Evolutionary conservation across 2,113 vertebrate species (phyloP).

Genomic region (Stigmatopora nigra): DNA sequence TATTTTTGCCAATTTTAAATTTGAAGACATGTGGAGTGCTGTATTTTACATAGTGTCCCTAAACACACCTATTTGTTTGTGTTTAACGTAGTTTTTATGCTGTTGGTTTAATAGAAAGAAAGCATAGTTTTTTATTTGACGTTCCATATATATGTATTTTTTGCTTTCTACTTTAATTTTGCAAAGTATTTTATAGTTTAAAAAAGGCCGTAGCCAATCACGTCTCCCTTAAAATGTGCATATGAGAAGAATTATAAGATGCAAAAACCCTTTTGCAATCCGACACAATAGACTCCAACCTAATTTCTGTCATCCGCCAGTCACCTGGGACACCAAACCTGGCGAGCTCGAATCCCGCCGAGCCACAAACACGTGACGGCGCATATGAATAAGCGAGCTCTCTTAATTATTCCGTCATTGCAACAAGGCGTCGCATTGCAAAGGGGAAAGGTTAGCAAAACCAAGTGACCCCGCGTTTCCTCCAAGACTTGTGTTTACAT

Average conservation of each 20-base stretch:
- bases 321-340: slow-evolving; percentile 18
- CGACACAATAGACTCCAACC: neutral
- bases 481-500: slow-evolving; percentile 45
- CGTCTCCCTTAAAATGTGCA: neutral
- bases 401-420: slow-evolving; percentile 11
- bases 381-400: slow-evolving; percentile 49
- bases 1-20: too few species aligned
- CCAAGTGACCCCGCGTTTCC: slow-evolving; percentile 47
- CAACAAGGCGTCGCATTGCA: slow-evolving; percentile 14
- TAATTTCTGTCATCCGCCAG: slow-evolving; percentile 6
- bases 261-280: slow-evolving; percentile 1
- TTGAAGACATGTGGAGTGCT: too few species aligned
- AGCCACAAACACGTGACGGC: slow-evolving; percentile 37
- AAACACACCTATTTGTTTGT: too few species aligned
- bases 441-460: slow-evolving; percentile 42
- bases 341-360: slow-evolving; percentile 24
- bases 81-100: too few species aligned
- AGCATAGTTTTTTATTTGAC: too few species aligned
- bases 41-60: too few species aligned
- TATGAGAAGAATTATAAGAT: neutral
- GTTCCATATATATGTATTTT: too few species aligned
- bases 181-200: too few species aligned
- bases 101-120: too few species aligned
- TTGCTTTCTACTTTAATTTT: too few species aligned
- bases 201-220: too few species aligned